Percentiles rank a stretch among this genome's conserved stretches.
These are phyloP conservation scores for Potamarius usumacintae DNA, from an alignment of 2,113 vertebrate genomes.

Conservation along the genomic window DNA sequence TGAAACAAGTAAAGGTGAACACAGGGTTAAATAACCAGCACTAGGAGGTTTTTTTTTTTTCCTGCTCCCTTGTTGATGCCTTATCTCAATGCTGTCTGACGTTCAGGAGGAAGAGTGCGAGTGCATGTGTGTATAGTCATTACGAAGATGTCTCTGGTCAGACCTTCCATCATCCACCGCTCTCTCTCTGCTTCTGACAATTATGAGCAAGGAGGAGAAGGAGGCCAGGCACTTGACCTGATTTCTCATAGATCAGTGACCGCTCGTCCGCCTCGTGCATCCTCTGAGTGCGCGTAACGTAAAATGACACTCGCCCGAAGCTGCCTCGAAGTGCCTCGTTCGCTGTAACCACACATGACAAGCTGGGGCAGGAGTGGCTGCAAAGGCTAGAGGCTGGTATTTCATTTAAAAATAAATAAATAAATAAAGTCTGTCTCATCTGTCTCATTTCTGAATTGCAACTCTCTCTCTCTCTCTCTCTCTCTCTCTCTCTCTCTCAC, in stretches of 20 bases:
- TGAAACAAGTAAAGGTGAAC: background rate
- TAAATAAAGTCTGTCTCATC: background rate
- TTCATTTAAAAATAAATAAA: constrained; percentile 50
- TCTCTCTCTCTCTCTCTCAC: constrained; percentile 42
- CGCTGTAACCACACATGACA: constrained; percentile 91
- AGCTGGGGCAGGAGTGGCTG: constrained; percentile 57
- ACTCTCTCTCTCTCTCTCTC: constrained; percentile 21
- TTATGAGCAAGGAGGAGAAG: constrained; percentile 62
- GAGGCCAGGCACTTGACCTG: constrained; percentile 81
- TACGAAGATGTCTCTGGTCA: constrained; percentile 59
- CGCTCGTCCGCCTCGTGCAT: constrained; percentile 84
- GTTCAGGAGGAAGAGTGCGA: background rate
- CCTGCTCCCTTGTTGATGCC: background rate
- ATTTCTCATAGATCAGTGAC: constrained; percentile 95
- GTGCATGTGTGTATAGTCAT: constrained; percentile 54
- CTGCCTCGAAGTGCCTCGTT: constrained; percentile 85
- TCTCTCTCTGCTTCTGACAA: constrained; percentile 62
- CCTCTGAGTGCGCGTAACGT: constrained; percentile 86
- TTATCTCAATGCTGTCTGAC: constrained; percentile 19
- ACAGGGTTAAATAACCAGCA: background rate
- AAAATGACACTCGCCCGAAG: constrained; percentile 95
- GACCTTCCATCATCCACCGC: constrained; percentile 61
- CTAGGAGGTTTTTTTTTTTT: too few relatives aligned
- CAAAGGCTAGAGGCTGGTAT: constrained; percentile 48
- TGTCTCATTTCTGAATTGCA: background rate